Percentiles rank a stretch among this genome's conserved stretches.
Conservation (phyloP, 2,113 vertebrate species). For the Spheniscus mendiculus region DNA sequence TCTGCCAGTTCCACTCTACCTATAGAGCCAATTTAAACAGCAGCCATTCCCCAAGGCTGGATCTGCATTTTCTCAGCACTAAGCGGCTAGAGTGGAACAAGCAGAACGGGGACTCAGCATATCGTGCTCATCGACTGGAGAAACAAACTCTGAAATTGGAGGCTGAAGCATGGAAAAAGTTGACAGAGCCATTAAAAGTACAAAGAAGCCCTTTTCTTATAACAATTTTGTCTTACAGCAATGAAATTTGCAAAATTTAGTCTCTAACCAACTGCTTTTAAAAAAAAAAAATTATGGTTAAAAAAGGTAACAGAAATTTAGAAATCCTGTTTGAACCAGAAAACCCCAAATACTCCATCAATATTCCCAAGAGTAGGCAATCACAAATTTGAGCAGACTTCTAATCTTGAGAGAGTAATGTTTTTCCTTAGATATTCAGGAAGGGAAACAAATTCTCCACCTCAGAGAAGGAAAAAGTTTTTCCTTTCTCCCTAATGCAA, state of each 20-base stretch:
- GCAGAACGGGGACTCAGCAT: not conserved
- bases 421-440: not conserved
- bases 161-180: not conserved
- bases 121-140: accelerated
- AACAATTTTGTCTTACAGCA: accelerated
- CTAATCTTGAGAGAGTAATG: accelerated
- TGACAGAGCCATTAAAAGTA: accelerated
- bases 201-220: accelerated
- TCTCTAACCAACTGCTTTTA: not conserved
- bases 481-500: not conserved
- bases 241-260: not conserved
- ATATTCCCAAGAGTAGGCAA: not conserved
- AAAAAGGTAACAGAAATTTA: not conserved
- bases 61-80: not conserved
- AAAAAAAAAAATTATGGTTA: accelerated
- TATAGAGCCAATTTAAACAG: not conserved
- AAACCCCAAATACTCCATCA: not conserved
- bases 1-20: not conserved
- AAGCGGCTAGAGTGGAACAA: not conserved
- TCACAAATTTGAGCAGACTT: not conserved
- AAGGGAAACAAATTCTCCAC: not conserved
- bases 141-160: not conserved
- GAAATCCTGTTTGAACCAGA: not conserved
- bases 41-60: not conserved
- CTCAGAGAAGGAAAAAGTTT: not conserved